Evolutionary conservation across 2,888 invertebrate genomes (phyloP).

Genomic region (Alloscopus bannaensis): DNA sequence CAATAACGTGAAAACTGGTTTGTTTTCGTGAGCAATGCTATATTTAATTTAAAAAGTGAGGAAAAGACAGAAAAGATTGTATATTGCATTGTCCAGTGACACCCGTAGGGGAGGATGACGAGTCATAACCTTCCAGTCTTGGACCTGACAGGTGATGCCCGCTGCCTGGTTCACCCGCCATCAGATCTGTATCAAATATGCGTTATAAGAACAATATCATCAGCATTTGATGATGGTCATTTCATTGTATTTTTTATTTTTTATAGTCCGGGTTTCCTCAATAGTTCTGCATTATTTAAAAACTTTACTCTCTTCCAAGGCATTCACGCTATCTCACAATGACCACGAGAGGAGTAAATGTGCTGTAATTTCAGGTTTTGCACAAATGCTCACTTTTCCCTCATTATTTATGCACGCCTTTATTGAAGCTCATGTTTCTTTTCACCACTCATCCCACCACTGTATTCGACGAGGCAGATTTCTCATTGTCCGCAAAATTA

Average conservation of each 20-base stretch:
- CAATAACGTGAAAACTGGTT: conserved; percentile 30
- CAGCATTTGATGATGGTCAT: conserved; percentile 38
- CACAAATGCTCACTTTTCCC: conserved; percentile 32
- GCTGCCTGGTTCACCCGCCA: conserved; percentile 79
- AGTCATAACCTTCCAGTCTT: conserved; percentile 81
- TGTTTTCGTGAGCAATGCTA: conserved; percentile 19
- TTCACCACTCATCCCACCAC: conserved; percentile 50
- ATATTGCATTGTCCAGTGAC: conserved; percentile 79
- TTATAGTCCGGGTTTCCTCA: conserved; percentile 56
- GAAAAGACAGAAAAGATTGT: background rate
- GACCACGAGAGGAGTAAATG: background rate
- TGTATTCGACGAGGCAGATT: conserved; percentile 9
- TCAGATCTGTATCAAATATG: conserved; percentile 59
- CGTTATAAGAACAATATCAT: conserved; percentile 24
- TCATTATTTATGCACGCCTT: conserved; percentile 57
- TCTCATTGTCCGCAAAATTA: conserved; percentile 58
- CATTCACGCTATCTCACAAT: background rate
- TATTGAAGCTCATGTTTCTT: conserved; percentile 57
- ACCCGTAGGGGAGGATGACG: conserved; percentile 80
- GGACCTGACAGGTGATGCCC: conserved; percentile 66
- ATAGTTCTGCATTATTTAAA: conserved; percentile 24
- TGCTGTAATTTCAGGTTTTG: conserved; percentile 32
- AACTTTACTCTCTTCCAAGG: background rate
- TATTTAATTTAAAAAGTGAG: conserved; percentile 7
- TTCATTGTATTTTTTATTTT: conserved; percentile 21